Evolutionary conservation across 2,113 vertebrate species (phyloP).

Genomic region (Grammomys dolichurus): DNA sequence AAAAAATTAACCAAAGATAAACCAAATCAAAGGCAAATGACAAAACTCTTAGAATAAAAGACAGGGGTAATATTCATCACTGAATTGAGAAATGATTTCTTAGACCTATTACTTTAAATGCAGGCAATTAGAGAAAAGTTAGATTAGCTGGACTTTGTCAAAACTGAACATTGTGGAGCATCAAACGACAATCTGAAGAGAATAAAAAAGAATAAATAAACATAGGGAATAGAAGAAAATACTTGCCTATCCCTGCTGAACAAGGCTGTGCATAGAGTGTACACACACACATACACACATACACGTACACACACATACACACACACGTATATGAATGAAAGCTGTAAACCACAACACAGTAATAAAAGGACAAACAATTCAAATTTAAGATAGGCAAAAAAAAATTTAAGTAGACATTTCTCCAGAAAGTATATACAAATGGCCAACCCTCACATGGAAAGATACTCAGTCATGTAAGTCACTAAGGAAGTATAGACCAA

Average conservation of each 20-base stretch:
- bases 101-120: neutral
- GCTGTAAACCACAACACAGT: neutral
- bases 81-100: too few relatives aligned
- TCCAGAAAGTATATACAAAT: neutral
- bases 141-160: neutral
- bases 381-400: neutral
- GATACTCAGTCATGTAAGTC: neutral
- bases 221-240: neutral
- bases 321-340: neutral
- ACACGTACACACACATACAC: neutral
- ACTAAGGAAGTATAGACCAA: conserved; percentile 2
- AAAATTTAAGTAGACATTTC: neutral
- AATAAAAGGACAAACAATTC: conserved; percentile 1
- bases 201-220: conserved; percentile 34
- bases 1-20: conserved; percentile 33
- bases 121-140: neutral
- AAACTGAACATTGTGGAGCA: conserved; percentile 23
- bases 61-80: neutral
- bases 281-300: neutral
- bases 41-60: neutral
- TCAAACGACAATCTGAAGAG: neutral
- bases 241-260: neutral
- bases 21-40: neutral
- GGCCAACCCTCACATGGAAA: neutral
- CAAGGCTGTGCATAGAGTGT: neutral